A percentile compares a stretch with the other conserved stretches of the same genome.
These are phyloP conservation scores for Aptenodytes patagonicus DNA, from an alignment of 2,113 vertebrate genomes.

Conservation along the genomic window DNA sequence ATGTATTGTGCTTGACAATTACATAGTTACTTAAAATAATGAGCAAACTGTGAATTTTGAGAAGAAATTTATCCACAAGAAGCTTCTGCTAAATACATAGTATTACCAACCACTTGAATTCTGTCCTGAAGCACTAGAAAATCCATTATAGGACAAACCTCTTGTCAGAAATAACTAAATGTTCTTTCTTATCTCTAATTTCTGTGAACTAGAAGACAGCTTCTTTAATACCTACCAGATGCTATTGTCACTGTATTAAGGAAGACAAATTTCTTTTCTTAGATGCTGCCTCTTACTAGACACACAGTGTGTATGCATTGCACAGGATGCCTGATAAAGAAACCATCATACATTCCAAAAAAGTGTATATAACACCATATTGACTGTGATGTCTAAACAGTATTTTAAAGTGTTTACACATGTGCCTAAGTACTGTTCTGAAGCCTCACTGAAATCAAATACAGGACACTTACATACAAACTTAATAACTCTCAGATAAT, in stretches of 20 bases:
- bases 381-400: not conserved
- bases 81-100: not conserved
- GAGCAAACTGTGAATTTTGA: not conserved
- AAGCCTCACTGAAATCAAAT: not conserved
- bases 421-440: not conserved
- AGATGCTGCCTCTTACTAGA: not conserved
- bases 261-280: not conserved
- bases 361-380: not conserved
- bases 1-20: not conserved
- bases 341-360: not conserved
- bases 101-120: not conserved
- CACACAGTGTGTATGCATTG: not conserved
- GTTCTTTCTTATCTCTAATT: not conserved
- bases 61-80: not conserved
- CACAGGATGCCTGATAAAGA: not conserved
- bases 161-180: not conserved
- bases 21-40: not conserved
- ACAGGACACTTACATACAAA: not conserved
- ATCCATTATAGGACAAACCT: not conserved
- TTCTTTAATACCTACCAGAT: not conserved
- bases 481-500: not conserved
- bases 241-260: not conserved
- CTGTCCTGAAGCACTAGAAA: not conserved
- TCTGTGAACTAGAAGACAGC: not conserved
- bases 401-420: not conserved